phyloP scores from a whole-genome alignment of 2,888 invertebrate genomes.

The Microdon myrmicae region DNA sequence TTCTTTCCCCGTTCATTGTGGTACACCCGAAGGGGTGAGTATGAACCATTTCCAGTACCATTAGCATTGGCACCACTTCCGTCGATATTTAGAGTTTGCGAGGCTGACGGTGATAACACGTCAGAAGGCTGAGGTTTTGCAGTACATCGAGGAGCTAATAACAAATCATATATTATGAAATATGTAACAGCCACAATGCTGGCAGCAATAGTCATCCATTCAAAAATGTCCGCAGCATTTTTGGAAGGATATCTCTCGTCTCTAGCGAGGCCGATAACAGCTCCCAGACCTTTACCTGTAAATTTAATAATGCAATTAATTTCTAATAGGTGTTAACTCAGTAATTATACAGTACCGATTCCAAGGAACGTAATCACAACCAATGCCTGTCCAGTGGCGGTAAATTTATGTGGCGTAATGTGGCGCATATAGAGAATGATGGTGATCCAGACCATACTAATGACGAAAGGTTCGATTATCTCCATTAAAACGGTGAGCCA shows the following conservation, averaged over 20 bases:
- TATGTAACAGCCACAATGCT: constrained; percentile 75
- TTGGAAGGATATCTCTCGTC: constrained; percentile 60
- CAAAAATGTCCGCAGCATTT: constrained; percentile 69
- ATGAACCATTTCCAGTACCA: constrained; percentile 71
- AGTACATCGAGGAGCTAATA: constrained; percentile 79
- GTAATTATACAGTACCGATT: constrained; percentile 68
- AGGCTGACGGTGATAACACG: constrained; percentile 63
- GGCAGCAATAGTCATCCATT: constrained; percentile 73
- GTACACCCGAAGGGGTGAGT: constrained; percentile 82
- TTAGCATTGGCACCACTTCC: constrained; percentile 47
- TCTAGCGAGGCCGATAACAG: constrained; percentile 71
- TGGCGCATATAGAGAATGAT: constrained; percentile 84
- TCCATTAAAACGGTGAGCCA: constrained; percentile 78
- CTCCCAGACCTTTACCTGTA: constrained; percentile 79
- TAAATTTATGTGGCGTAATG: constrained; percentile 79
- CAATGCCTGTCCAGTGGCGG: constrained; percentile 81
- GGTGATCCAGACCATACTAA: constrained; percentile 83
- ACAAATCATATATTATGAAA: constrained; percentile 78
- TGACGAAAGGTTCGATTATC: constrained; percentile 78
- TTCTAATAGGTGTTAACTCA: neutral
- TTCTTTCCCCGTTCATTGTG: constrained; percentile 84
- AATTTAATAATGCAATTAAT: constrained; percentile 4
- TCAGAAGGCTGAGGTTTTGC: constrained; percentile 73
- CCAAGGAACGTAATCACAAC: constrained; percentile 85
- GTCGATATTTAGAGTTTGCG: constrained; percentile 68